Percentiles rank a stretch among this genome's conserved stretches.
phyloP scores from a whole-genome alignment of 2,888 invertebrate genomes.

The Kuschelorhynchus macadamiae region DNA sequence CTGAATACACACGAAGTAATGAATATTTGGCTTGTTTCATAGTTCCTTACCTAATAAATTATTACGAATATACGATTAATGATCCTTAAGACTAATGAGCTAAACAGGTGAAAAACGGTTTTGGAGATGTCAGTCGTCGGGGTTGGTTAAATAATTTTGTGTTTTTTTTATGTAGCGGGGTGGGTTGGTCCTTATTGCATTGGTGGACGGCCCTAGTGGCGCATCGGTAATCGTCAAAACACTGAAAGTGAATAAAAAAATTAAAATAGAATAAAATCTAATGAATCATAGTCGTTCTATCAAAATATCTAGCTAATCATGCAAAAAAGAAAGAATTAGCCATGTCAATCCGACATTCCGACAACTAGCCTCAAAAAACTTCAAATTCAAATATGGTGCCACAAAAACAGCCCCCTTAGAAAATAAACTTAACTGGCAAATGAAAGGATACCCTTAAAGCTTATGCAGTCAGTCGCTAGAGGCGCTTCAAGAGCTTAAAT shows the following conservation, averaged over 20 bases:
- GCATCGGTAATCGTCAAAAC: constrained; percentile 69
- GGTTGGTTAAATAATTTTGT: constrained; percentile 29
- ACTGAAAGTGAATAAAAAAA: constrained; percentile 61
- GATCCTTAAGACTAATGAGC: constrained; percentile 64
- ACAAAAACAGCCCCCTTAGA: too few species aligned
- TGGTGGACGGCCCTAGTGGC: constrained; percentile 68
- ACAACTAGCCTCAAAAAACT: too few species aligned
- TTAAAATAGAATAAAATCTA: background rate
- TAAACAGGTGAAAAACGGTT: constrained; percentile 60
- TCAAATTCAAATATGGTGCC: too few species aligned
- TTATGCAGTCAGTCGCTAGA: too few species aligned
- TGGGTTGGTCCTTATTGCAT: constrained; percentile 70
- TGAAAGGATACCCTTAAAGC: too few species aligned
- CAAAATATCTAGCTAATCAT: too few species aligned
- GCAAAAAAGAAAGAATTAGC: too few species aligned
- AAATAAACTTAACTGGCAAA: too few species aligned
- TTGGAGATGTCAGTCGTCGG: constrained; percentile 69
- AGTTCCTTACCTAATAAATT: constrained; percentile 29
- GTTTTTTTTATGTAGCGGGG: constrained; percentile 29
- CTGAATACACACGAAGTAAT: constrained; percentile 66
- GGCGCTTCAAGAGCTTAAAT: too few species aligned
- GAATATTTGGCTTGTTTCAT: constrained; percentile 66
- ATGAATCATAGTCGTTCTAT: too few species aligned
- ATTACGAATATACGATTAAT: constrained; percentile 63
- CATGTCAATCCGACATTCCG: too few species aligned